A percentile compares a stretch with the other conserved stretches of the same genome.
Conservation (phyloP, 2,888 invertebrate species). For the Zeuzera pyrina region DNA sequence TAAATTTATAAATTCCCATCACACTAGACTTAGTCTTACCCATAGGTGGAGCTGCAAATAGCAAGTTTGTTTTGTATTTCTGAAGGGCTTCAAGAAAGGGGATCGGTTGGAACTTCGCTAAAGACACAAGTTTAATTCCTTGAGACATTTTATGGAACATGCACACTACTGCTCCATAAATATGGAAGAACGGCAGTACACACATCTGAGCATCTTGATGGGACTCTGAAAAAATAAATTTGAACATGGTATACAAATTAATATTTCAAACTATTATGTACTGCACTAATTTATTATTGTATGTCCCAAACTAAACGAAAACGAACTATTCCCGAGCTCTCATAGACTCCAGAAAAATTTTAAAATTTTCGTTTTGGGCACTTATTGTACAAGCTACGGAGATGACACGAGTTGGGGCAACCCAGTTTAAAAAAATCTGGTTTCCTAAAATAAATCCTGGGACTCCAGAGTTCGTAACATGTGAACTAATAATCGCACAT, state of each 20-base stretch:
- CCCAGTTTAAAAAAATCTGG: too few species aligned
- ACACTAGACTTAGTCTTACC: constrained; percentile 54
- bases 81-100: constrained; percentile 75
- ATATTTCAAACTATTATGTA: background rate
- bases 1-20: background rate
- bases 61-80: constrained; percentile 73
- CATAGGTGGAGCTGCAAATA: constrained; percentile 86
- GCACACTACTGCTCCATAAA: constrained; percentile 79
- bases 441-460: too few species aligned
- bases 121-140: constrained; percentile 77
- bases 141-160: constrained; percentile 73
- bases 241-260: background rate
- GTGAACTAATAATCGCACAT: too few species aligned
- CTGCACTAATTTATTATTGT: background rate
- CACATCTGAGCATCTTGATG: constrained; percentile 77
- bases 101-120: constrained; percentile 82
- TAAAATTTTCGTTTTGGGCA: too few species aligned
- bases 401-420: too few species aligned
- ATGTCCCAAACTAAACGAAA: background rate
- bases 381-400: too few species aligned
- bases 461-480: too few species aligned
- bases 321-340: too few species aligned
- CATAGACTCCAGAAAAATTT: too few species aligned
- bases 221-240: constrained; percentile 41
- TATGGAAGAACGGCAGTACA: constrained; percentile 86